Evolutionary conservation across 2,797 vertebrate species (phyloP), one percentile per base, ranked within the genome.

Genomic region (Oreochromis mossambicus): DNA sequence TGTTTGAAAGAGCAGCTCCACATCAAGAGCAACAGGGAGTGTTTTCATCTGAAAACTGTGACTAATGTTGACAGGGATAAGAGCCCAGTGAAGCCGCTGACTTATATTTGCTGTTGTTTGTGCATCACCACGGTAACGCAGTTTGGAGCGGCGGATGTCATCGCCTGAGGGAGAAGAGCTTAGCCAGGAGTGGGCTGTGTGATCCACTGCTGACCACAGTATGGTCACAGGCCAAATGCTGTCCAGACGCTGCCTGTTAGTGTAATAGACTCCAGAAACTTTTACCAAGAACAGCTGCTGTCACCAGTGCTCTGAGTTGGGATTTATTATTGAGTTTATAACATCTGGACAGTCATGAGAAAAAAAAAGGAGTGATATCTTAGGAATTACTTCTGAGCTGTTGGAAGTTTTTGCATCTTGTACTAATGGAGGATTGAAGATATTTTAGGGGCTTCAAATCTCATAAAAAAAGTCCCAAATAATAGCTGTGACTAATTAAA

Each of bases 41-140:
- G 46, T 84, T 85, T 92, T 73, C 66, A 87, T 85, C 73, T 7
- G 4, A 51, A 76, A 83, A 81, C 17, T 9, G 15, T 51, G 82
- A 70, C 12, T 3, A 46, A 80, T 43, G 84, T 54, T 86, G 81
- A 87, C 79, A 77, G 43, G n/a, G 80, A 54, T 61, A 52, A 84
- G 19, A 43, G 68, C n/a, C 73, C 8, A 4, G 36, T 76, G 51
- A 88, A 90, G 46, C 73, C 13, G 19, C 58, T 51, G 79, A 79
- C 78, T 77, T 87, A 21, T 84, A 55, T 92, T 95, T 94, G 88
- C 54, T 8, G 14, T 46, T 94, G 90, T 96, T 95, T 90, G 85
- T 1, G 19, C 29, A 3, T 95, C 87, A 56, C 94, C 92, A 70
- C 89, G 83, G 91, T 38, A 92, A 95, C 94, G 13, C 54, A 78